phyloP scores from a whole-genome alignment of 2,113 vertebrate species.

The Peromyscus leucopus region DNA sequence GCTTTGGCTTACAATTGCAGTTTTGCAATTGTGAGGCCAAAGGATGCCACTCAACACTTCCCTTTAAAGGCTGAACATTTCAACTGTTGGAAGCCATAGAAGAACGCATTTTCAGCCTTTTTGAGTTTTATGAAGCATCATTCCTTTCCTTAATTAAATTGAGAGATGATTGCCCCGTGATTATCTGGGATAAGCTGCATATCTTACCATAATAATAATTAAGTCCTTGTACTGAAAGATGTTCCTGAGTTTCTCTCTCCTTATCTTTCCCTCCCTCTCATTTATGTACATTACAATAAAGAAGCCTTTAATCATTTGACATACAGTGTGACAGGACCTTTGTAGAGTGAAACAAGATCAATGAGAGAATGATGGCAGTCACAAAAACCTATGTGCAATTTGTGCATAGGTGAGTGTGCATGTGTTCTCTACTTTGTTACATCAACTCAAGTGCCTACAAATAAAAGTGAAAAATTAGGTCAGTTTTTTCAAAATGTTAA shows the following conservation, averaged over 20 bases:
- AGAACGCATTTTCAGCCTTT: slow-evolving; percentile 56
- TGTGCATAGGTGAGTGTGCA: background rate
- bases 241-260: slow-evolving; percentile 44
- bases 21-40: slow-evolving; percentile 49
- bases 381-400: background rate
- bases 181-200: slow-evolving; percentile 71
- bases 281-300: background rate
- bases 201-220: slow-evolving; percentile 80
- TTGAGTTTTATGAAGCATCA: slow-evolving; percentile 66
- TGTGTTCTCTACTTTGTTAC: background rate
- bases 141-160: slow-evolving; percentile 76
- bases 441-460: slow-evolving; percentile 30
- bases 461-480: slow-evolving; percentile 25
- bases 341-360: background rate
- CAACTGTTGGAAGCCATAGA: slow-evolving; percentile 49
- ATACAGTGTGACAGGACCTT: background rate
- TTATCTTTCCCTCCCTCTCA: background rate
- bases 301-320: slow-evolving; percentile 57
- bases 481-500: background rate
- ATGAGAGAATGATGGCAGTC: background rate
- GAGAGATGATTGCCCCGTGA: slow-evolving; percentile 77
- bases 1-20: slow-evolving; percentile 32
- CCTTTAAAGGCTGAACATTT: slow-evolving; percentile 52
- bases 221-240: slow-evolving; percentile 64
- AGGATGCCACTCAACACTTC: slow-evolving; percentile 29